Conservation (phyloP, 2,797 vertebrate genomes). For the Alectoris magna region DNA sequence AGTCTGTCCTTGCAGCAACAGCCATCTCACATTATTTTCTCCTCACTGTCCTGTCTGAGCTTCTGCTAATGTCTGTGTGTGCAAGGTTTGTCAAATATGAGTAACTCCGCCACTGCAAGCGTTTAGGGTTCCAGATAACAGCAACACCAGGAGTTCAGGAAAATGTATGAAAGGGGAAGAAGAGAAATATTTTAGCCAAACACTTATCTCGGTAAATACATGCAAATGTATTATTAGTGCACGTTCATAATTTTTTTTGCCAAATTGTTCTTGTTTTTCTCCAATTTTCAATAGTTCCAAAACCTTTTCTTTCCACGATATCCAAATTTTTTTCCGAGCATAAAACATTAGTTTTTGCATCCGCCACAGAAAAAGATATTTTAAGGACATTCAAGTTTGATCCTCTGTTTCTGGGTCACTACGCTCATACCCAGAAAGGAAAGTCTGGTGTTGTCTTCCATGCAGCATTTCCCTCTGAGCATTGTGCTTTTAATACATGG, state of each 20-base stretch:
- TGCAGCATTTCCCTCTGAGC: slow-evolving; percentile 40
- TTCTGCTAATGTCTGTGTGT: neutral
- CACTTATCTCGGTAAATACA: neutral
- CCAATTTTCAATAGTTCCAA: neutral
- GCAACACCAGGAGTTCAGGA: neutral
- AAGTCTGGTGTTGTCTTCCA: slow-evolving; percentile 34
- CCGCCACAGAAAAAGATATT: slow-evolving; percentile 13
- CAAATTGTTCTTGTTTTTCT: neutral
- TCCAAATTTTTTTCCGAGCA: neutral
- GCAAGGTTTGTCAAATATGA: neutral
- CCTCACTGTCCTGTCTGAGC: neutral
- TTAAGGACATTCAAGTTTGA: slow-evolving; percentile 47
- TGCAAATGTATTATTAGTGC: neutral
- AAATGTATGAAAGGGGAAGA: neutral
- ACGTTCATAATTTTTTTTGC: neutral
- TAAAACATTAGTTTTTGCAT: neutral
- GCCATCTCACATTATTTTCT: neutral
- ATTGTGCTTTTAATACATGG: slow-evolving; percentile 29
- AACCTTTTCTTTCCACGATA: neutral
- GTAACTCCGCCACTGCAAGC: neutral
- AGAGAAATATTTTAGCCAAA: neutral
- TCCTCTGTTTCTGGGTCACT: slow-evolving; percentile 59
- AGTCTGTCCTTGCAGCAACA: neutral
- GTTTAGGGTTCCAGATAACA: neutral
- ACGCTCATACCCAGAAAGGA: neutral